Conservation (phyloP, 2,888 invertebrate species). For the Brenthis daphne region DNA sequence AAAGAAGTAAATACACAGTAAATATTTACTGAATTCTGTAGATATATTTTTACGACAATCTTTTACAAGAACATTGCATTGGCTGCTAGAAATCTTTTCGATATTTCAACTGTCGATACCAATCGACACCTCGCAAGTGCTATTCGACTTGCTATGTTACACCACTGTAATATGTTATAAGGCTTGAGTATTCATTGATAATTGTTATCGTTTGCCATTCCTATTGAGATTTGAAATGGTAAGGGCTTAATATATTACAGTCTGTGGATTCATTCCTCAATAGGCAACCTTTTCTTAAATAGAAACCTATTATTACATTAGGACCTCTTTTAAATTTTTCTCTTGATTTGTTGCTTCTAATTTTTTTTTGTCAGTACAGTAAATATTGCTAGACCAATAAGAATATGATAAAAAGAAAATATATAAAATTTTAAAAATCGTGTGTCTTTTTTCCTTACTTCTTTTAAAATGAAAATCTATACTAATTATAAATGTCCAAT, state of each 20-base stretch:
- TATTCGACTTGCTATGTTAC: conserved; percentile 14
- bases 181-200: conserved; percentile 22
- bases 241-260: conserved; percentile 28
- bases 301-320: conserved; percentile 19
- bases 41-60: background rate
- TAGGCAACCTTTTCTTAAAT: conserved; percentile 27
- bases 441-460: no score
- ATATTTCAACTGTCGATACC: background rate
- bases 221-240: conserved; percentile 32
- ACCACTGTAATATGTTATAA: conserved; percentile 14
- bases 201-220: conserved; percentile 28
- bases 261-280: conserved; percentile 14
- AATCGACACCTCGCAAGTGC: conserved; percentile 5
- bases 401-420: background rate
- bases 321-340: conserved; percentile 7
- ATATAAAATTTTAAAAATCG: no score
- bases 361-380: conserved; percentile 1
- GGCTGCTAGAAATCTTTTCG: background rate
- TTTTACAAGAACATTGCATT: background rate
- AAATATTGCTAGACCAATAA: background rate
- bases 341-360: background rate
- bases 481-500: no score
- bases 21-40: no score
- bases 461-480: no score
- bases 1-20: no score